Evolutionary conservation across 2,888 invertebrate genomes (phyloP), one percentile per base, ranked within the genome.

Genomic region (Omphaloscelis lunosa): DNA sequence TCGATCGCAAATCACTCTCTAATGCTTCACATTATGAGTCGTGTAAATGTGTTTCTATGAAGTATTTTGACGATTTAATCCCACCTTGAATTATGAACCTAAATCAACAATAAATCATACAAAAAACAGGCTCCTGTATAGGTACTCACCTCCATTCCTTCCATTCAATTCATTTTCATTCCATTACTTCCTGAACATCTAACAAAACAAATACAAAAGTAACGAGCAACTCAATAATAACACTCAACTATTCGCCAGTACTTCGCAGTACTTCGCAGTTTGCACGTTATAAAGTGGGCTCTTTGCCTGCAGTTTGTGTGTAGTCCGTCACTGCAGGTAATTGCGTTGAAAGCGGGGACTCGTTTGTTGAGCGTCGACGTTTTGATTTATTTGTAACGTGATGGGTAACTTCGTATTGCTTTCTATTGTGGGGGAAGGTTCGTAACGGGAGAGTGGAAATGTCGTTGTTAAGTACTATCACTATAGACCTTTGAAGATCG

Each of bases 301-400:
- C 84, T 84, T 86, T 71, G 67, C 70, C 61, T 53, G 34, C 76
- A 80, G 77, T 85, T 80, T 78, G 87, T 77, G 70, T 80, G 75
- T 71, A 72, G 84, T 84, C 82, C 79, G 82, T 85, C 85, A 86
- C 72, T 79, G 61, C 69, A 73, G 78, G 88, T 90, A 88, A 90
- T 91, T 90, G 89, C 84, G 73, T 87, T 85, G 80, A 87, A 88
- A 83, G 82, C 82, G 79, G 76, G 76, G 81, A 75, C 84, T 86
- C 80, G 86, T 88, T 88, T 84, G 86, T 88, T 86, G 76, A 71
- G 59, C 79, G 83, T 85, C 85, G 90, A 87, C 88, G 89, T 87
- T 86, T 84, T 79, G 89, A 89, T 89, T 86, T 84, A 84, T 85
- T 88, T 87, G 80, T 86, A 88, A 84, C 84, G 85, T 89, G 88